A percentile compares a stretch with the other conserved stretches of the same genome.
phyloP scores from a whole-genome alignment of 2,797 vertebrate species.

The Eutrigla gurnardus region DNA sequence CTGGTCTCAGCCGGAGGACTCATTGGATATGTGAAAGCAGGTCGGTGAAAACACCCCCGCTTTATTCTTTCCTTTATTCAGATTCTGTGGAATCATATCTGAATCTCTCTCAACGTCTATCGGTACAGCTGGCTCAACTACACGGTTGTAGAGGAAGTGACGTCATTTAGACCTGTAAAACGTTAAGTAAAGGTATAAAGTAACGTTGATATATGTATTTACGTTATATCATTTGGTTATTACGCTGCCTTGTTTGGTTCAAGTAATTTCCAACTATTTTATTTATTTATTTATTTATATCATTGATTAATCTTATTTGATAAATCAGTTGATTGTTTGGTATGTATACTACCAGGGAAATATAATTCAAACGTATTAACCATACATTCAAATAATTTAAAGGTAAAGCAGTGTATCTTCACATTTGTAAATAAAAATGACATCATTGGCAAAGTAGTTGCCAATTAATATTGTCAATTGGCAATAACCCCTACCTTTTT shows the following conservation, averaged over 20 bases:
- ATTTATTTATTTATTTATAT: neutral
- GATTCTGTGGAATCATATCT: too few relatives aligned
- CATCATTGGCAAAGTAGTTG: too few relatives aligned
- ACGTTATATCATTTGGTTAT: too few relatives aligned
- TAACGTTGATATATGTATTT: too few relatives aligned
- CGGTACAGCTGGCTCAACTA: neutral
- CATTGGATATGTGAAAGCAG: conserved; percentile 90
- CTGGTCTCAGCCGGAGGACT: conserved; percentile 89
- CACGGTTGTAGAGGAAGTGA: neutral
- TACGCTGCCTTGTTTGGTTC: too few relatives aligned
- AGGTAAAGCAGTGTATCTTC: neutral
- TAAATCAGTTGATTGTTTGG: neutral
- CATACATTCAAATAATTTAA: neutral
- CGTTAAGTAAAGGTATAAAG: too few relatives aligned
- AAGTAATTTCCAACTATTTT: too few relatives aligned
- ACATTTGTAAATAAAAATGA: neutral
- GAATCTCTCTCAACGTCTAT: too few relatives aligned
- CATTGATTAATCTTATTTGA: neutral
- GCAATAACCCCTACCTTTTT: neutral
- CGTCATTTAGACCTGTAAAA: too few relatives aligned
- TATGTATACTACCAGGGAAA: neutral
- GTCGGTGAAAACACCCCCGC: conserved; percentile 61
- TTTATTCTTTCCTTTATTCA: too few relatives aligned
- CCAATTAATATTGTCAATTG: neutral
- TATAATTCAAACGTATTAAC: neutral